Conservation (phyloP, 2,888 invertebrate genomes). For the Diarsia rubi region DNA sequence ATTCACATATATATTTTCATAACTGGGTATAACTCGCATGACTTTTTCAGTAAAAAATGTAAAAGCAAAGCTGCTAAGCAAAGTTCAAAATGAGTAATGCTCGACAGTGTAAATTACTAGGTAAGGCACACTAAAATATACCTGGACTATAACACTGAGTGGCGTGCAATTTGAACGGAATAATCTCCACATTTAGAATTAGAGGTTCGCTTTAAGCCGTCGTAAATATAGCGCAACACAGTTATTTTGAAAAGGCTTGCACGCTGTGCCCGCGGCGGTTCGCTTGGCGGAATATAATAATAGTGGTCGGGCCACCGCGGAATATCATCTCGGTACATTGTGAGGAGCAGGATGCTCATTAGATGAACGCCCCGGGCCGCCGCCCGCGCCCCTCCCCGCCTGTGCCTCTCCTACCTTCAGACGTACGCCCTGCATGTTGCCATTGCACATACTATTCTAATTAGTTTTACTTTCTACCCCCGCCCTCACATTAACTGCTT, state of each 20-base stretch:
- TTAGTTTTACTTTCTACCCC: slow-evolving; percentile 74
- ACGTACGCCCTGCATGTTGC: slow-evolving; percentile 66
- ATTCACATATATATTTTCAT: neutral
- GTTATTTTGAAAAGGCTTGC: slow-evolving; percentile 86
- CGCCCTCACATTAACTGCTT: slow-evolving; percentile 61
- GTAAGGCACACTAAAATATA: slow-evolving; percentile 43
- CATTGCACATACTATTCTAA: slow-evolving; percentile 75
- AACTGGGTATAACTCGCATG: too few species aligned
- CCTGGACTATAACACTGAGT: slow-evolving; percentile 39
- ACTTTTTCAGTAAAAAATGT: slow-evolving; percentile 1
- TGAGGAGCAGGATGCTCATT: slow-evolving; percentile 90
- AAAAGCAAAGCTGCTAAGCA: neutral
- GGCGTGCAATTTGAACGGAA: slow-evolving; percentile 57
- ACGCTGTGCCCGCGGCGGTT: slow-evolving; percentile 79
- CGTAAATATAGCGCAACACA: slow-evolving; percentile 79
- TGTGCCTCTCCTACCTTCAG: slow-evolving; percentile 71
- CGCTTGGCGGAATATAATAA: slow-evolving; percentile 87
- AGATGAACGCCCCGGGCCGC: slow-evolving; percentile 86
- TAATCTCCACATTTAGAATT: slow-evolving; percentile 76
- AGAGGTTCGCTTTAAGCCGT: slow-evolving; percentile 78
- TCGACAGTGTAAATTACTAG: slow-evolving; percentile 35
- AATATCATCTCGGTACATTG: slow-evolving; percentile 89
- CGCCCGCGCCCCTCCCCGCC: slow-evolving; percentile 68
- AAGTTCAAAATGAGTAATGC: slow-evolving; percentile 27
- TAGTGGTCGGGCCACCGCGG: slow-evolving; percentile 85